These are phyloP conservation scores for Rotaria sp. DNA, from an alignment of 2,888 invertebrate genomes.

Conservation along the genomic window DNA sequence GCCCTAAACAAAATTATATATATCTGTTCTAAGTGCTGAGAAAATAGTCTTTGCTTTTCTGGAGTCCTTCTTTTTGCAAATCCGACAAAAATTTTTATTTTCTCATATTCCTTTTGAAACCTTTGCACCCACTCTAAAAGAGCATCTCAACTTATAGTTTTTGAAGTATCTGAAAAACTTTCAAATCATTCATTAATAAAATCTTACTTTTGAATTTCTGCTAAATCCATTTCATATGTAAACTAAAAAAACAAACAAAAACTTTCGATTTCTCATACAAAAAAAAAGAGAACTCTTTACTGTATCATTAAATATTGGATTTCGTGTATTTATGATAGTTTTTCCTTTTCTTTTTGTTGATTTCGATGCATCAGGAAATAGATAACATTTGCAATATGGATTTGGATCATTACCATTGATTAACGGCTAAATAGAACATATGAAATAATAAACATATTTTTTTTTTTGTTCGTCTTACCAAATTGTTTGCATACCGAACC, in stretches of 20 bases:
- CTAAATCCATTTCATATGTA: not conserved
- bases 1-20: too few species aligned
- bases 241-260: not conserved
- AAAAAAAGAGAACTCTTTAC: not conserved
- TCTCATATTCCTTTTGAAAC: too few species aligned
- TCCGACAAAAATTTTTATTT: too few species aligned
- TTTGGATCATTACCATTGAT: constrained; percentile 44
- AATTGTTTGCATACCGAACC: constrained; percentile 81
- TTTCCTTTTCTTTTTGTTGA: constrained; percentile 75
- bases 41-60: too few species aligned
- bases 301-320: constrained; percentile 40
- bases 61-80: too few species aligned
- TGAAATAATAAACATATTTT: not conserved
- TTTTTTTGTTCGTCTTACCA: constrained; percentile 57
- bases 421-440: not conserved
- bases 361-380: constrained; percentile 82
- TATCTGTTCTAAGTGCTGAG: too few species aligned
- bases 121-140: too few species aligned
- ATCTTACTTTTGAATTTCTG: not conserved
- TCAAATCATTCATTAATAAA: not conserved
- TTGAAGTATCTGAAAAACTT: too few species aligned
- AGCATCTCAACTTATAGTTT: too few species aligned
- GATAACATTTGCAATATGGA: constrained; percentile 64
- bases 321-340: constrained; percentile 32
- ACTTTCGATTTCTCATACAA: not conserved